These are phyloP conservation scores for Zoroaster sp. DNA, from an alignment of 53 echinoderm and acorn worm species.

Conservation along the genomic window DNA sequence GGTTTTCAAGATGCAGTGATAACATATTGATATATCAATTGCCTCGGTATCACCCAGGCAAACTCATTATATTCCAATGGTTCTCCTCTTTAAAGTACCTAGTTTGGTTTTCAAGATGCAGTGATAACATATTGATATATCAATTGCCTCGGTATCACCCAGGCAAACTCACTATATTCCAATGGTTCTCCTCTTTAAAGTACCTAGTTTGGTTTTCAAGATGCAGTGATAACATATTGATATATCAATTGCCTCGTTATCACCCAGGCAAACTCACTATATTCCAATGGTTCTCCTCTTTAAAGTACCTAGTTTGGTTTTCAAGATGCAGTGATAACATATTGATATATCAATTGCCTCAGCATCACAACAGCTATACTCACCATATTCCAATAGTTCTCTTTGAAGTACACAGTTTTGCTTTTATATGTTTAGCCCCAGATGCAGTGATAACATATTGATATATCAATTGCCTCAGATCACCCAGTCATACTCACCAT, in stretches of 20 bases:
- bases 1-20: no score
- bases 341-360: not conserved
- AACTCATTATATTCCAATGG: not conserved
- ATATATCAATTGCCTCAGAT: not conserved
- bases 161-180: not conserved
- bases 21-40: not conserved
- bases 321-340: no score
- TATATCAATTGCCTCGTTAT: no score
- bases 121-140: not conserved
- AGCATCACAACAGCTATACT: not conserved
- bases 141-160: not conserved
- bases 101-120: no score
- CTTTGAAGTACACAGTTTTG: not conserved
- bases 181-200: no score
- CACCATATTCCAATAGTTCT: not conserved
- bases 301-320: no score
- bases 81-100: not conserved
- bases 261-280: no score
- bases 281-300: no score
- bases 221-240: no score
- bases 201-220: no score
- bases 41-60: not conserved
- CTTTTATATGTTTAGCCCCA: not conserved
- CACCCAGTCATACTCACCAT: slow-evolving; percentile 65
- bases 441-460: not conserved